A percentile compares a stretch with the other conserved stretches of the same genome.
These are phyloP conservation scores for Cylindroiulus punctatus DNA, from an alignment of 2,888 invertebrate species.

Conservation along the genomic window DNA sequence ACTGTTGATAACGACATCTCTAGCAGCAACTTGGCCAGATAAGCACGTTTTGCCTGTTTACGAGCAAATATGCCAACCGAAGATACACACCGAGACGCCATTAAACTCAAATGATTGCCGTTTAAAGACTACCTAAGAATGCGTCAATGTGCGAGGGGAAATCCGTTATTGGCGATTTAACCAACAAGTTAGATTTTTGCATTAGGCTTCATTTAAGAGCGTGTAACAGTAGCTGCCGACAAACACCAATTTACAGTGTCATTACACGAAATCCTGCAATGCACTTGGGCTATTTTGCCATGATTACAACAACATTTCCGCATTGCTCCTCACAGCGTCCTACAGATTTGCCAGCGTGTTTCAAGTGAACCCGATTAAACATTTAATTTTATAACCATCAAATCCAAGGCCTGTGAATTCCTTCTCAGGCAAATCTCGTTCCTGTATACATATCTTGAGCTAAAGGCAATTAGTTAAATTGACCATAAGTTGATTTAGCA, in stretches of 20 bases:
- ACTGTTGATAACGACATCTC: conserved; percentile 29
- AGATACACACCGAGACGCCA: conserved; percentile 17
- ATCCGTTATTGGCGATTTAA: conserved; percentile 22
- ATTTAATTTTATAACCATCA: too few species aligned
- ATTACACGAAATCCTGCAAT: neutral
- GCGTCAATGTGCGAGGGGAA: neutral
- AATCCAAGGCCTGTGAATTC: too few species aligned
- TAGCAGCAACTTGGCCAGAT: neutral
- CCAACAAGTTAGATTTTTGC: conserved; percentile 12
- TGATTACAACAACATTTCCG: too few species aligned
- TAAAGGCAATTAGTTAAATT: neutral
- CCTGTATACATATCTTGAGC: neutral
- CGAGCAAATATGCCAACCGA: conserved; percentile 1
- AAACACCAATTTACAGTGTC: neutral
- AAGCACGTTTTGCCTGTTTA: conserved; percentile 38
- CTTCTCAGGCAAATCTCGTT: too few species aligned
- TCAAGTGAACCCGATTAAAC: too few species aligned
- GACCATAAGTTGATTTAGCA: neutral
- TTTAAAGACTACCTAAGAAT: conserved; percentile 19
- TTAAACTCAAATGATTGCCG: conserved; percentile 37
- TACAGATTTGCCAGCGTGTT: too few species aligned
- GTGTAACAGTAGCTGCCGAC: neutral
- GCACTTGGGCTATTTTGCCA: neutral
- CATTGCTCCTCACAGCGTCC: too few species aligned
- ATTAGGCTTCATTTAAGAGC: neutral